These are phyloP conservation scores for Vollenhovia emeryi DNA, from an alignment of 1,140 invertebrate species.

Conservation along the genomic window DNA sequence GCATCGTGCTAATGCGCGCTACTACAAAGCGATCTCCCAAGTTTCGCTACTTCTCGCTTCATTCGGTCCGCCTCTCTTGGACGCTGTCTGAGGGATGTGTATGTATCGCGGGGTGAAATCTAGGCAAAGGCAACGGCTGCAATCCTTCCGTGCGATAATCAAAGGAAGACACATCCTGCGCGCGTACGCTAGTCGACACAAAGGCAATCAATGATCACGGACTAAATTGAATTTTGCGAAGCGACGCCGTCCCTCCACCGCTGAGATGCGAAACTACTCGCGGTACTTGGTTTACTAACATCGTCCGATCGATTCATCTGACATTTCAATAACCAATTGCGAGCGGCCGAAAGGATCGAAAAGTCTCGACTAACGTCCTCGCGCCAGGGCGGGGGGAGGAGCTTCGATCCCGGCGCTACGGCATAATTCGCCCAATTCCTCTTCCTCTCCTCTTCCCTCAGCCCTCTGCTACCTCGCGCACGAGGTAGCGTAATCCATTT, in stretches of 20 bases:
- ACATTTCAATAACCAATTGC: slow-evolving; percentile 46
- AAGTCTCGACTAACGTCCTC: slow-evolving; percentile 17
- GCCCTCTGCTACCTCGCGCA: not conserved
- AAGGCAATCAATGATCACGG: slow-evolving; percentile 63
- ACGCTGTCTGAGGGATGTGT: not conserved
- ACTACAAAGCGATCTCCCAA: slow-evolving; percentile 19
- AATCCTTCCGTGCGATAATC: slow-evolving; percentile 56
- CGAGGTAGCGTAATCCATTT: slow-evolving; percentile 65
- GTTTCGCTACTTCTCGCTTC: slow-evolving; percentile 31
- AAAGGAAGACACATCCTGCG: slow-evolving; percentile 47
- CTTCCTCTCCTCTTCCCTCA: not conserved
- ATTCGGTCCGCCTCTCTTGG: not conserved
- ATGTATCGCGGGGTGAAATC: slow-evolving; percentile 17
- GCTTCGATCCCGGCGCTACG: not conserved
- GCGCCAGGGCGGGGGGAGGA: too few species aligned
- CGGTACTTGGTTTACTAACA: slow-evolving; percentile 57
- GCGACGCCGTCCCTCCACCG: slow-evolving; percentile 24
- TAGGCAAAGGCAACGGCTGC: slow-evolving; percentile 40
- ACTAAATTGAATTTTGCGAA: slow-evolving; percentile 63
- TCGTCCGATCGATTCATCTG: slow-evolving; percentile 46
- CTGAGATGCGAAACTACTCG: slow-evolving; percentile 6
- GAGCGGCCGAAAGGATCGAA: slow-evolving; percentile 18
- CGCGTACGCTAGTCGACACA: slow-evolving; percentile 8
- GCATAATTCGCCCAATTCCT: slow-evolving; percentile 5
- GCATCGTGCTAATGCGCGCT: not conserved